phyloP scores from a whole-genome alignment of 1,140 invertebrate genomes.

The Hetaerina americana region DNA sequence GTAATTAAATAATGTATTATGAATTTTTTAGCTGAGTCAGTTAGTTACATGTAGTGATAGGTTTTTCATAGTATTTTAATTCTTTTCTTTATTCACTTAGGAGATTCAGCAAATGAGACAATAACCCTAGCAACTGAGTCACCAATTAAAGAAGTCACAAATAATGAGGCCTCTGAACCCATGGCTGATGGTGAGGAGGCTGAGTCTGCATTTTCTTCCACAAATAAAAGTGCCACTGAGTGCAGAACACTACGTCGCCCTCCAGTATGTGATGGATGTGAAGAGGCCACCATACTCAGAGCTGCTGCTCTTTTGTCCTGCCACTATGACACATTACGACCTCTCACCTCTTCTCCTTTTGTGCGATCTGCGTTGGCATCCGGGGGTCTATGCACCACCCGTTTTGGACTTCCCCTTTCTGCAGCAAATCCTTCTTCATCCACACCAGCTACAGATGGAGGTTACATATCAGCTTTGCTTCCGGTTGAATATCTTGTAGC shows the following conservation, averaged over 20 bases:
- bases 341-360: conserved; percentile 37
- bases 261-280: conserved; percentile 55
- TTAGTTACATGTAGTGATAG: no score
- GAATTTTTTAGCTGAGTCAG: no score
- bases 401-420: not conserved
- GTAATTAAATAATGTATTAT: no score
- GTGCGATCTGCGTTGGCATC: conserved; percentile 21
- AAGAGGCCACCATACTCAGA: conserved; percentile 44
- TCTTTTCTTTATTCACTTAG: not conserved
- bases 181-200: not conserved
- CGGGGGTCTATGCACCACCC: not conserved
- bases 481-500: not conserved
- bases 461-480: not conserved
- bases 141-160: not conserved
- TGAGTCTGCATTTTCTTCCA: not conserved
- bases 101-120: not conserved
- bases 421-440: not conserved
- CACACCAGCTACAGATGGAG: not conserved
- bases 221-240: conserved; percentile 7
- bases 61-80: not conserved
- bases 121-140: not conserved
- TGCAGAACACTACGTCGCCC: conserved; percentile 51
- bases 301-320: conserved; percentile 54
- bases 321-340: conserved; percentile 36
- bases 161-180: not conserved